These are phyloP conservation scores for Dasyurus viverrinus DNA, from an alignment of 2,113 vertebrate genomes.

Conservation along the genomic window DNA sequence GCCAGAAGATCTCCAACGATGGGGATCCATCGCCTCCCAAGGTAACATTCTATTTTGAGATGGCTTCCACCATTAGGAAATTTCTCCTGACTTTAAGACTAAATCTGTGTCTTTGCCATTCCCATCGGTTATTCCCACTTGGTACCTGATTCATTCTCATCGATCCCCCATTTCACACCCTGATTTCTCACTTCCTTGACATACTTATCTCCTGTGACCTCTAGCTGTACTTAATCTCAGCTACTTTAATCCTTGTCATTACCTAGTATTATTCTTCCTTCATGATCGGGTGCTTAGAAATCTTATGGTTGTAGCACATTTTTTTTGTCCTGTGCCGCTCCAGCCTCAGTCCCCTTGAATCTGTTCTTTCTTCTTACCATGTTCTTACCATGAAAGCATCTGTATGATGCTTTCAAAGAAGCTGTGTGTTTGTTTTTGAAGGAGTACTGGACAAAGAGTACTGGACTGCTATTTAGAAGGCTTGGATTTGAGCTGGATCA, in stretches of 20 bases:
- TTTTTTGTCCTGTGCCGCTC: neutral
- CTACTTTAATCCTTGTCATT: neutral
- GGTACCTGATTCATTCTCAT: neutral
- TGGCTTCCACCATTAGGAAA: neutral
- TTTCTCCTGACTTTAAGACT: neutral
- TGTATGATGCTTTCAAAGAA: neutral
- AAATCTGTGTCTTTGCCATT: neutral
- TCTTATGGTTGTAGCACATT: neutral
- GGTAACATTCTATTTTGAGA: neutral
- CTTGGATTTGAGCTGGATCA: neutral
- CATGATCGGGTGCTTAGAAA: neutral
- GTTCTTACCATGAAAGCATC: neutral
- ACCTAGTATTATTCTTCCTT: neutral
- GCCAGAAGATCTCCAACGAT: neutral
- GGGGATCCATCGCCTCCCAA: neutral
- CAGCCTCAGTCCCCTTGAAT: neutral
- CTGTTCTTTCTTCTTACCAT: neutral
- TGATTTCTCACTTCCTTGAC: neutral
- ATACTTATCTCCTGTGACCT: neutral
- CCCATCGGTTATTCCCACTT: neutral
- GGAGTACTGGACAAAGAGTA: neutral
- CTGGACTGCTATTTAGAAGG: neutral
- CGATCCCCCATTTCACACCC: neutral
- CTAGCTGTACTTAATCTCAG: neutral
- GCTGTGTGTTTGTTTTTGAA: neutral